Conservation (phyloP, 2,888 invertebrate genomes). For the Tenthredo distinguenda region DNA sequence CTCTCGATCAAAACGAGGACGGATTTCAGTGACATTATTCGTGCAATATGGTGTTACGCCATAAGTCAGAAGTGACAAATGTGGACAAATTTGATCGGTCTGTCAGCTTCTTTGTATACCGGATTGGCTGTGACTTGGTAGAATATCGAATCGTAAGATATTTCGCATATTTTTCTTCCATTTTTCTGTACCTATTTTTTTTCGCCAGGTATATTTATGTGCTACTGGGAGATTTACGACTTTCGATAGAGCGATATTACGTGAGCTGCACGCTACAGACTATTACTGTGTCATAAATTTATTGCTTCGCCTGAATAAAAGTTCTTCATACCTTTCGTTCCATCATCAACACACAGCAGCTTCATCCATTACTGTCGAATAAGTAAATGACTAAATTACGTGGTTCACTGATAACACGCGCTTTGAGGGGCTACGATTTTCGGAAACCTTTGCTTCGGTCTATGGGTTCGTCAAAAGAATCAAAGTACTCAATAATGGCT, state of each 20-base stretch:
- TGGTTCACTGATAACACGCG: neutral
- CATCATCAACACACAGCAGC: neutral
- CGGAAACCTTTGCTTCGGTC: neutral
- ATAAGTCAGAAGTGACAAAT: neutral
- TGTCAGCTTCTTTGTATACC: neutral
- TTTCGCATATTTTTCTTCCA: slow-evolving; percentile 18
- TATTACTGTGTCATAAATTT: slow-evolving; percentile 23
- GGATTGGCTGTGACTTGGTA: slow-evolving; percentile 16
- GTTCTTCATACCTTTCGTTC: slow-evolving; percentile 4
- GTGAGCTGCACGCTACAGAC: slow-evolving; percentile 41
- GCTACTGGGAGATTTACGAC: slow-evolving; percentile 15
- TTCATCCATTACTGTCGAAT: neutral
- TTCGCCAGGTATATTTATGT: slow-evolving; percentile 17
- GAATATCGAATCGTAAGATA: slow-evolving; percentile 21
- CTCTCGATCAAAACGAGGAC: neutral
- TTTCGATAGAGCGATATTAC: slow-evolving; percentile 24
- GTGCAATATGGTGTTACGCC: neutral
- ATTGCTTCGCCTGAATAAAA: neutral
- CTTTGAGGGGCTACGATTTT: neutral
- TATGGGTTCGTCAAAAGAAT: too few relatives aligned
- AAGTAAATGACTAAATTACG: neutral
- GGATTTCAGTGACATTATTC: neutral
- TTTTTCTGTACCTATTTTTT: neutral
- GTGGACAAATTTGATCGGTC: slow-evolving; percentile 29
- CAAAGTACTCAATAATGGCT: neutral